Conservation (phyloP, 2,113 vertebrate genomes). For the Tachycineta bicolor region DNA sequence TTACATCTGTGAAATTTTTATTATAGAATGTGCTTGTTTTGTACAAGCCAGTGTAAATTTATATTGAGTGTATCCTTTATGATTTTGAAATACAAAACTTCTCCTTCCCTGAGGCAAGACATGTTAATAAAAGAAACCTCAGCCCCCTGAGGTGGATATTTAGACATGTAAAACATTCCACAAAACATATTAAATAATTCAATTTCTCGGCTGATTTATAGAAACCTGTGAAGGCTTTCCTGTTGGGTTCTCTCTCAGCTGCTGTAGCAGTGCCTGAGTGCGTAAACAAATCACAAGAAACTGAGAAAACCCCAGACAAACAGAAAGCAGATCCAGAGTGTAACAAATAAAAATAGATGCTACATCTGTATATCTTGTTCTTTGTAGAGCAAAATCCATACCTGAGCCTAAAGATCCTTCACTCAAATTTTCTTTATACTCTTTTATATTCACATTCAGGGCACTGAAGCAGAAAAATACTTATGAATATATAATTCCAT, state of each 20-base stretch:
- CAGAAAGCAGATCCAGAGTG: not conserved
- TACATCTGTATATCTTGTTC: not conserved
- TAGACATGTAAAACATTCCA: not conserved
- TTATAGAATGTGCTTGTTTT: not conserved
- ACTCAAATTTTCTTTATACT: not conserved
- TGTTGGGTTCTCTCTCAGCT: not conserved
- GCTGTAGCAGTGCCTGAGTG: not conserved
- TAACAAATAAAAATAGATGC: not conserved
- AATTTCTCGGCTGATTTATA: not conserved
- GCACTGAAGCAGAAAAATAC: not conserved
- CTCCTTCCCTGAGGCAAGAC: not conserved
- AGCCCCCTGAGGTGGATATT: not conserved
- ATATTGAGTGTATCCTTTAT: not conserved
- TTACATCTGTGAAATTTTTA: not conserved
- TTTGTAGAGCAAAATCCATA: not conserved
- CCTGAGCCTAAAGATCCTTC: not conserved
- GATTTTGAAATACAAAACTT: not conserved
- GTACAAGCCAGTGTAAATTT: not conserved
- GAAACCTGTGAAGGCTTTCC: not conserved
- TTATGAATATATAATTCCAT: not conserved
- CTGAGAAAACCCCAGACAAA: not conserved
- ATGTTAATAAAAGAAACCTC: slow-evolving; percentile 7
- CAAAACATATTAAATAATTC: not conserved
- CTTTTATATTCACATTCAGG: not conserved
- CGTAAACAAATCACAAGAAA: not conserved